Percentiles rank a stretch among this genome's conserved stretches.
Conservation (phyloP, 30 jellyfish, hydroid and myxozoan species). For the Mastigias papua region DNA sequence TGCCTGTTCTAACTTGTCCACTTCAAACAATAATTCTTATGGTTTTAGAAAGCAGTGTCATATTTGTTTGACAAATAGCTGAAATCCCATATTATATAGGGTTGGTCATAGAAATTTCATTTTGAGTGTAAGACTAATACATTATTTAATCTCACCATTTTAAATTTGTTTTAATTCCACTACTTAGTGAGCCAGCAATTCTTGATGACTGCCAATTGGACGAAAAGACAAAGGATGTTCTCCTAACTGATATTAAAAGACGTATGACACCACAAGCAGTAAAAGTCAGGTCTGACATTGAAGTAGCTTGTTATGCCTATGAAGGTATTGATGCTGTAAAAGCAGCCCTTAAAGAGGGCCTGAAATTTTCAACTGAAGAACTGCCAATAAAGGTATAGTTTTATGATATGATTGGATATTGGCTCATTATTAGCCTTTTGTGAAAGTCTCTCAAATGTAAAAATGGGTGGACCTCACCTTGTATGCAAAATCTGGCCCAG, state of each 20-base stretch:
- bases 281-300: slow-evolving; percentile 94
- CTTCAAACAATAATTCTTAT: no score
- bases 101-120: no score
- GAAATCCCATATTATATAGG: no score
- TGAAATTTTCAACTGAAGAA: slow-evolving; percentile 86
- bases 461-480: no score
- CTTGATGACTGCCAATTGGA: slow-evolving; percentile 91
- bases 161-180: background rate
- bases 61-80: no score
- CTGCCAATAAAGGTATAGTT: slow-evolving; percentile 88
- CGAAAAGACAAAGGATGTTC: slow-evolving; percentile 79
- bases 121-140: no score
- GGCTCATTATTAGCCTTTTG: no score
- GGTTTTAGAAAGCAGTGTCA: no score
- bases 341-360: slow-evolving; percentile 89
- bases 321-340: slow-evolving; percentile 99
- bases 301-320: slow-evolving; percentile 95
- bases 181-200: slow-evolving; percentile 88
- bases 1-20: no score
- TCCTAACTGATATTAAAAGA: slow-evolving; percentile 84
- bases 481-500: no score
- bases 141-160: no score
- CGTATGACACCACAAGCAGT: slow-evolving; percentile 98
- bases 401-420: background rate
- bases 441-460: no score